phyloP scores from a whole-genome alignment of 2,888 invertebrate genomes.

The Diloba caeruleocephala region DNA sequence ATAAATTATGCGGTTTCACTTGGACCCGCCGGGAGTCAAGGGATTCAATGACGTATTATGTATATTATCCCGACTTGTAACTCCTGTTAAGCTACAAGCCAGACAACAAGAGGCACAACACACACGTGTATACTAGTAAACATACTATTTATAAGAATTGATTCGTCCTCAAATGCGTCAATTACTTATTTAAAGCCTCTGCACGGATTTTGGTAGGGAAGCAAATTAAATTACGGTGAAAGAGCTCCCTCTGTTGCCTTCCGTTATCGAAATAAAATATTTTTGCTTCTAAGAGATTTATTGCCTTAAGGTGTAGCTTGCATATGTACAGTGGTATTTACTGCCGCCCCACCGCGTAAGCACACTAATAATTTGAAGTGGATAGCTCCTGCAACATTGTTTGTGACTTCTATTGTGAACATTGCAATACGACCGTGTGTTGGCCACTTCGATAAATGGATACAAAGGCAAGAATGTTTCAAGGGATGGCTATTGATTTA shows the following conservation, averaged over 20 bases:
- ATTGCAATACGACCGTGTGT: constrained; percentile 37
- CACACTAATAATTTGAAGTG: constrained; percentile 65
- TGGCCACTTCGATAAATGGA: constrained; percentile 43
- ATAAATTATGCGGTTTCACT: constrained; percentile 56
- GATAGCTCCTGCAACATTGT: constrained; percentile 63
- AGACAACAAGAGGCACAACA: constrained; percentile 32
- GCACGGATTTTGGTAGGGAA: constrained; percentile 47
- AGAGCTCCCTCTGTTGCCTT: constrained; percentile 39
- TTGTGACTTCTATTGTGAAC: constrained; percentile 51
- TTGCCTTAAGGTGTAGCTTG: constrained; percentile 49
- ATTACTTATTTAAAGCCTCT: constrained; percentile 42
- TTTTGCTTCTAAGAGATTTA: constrained; percentile 53
- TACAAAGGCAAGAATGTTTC: constrained; percentile 44
- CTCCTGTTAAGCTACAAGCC: constrained; percentile 37
- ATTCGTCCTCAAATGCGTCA: constrained; percentile 19
- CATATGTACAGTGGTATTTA: constrained; percentile 50
- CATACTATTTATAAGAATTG: constrained; percentile 16
- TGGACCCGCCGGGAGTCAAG: constrained; percentile 51
- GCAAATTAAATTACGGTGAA: constrained; percentile 45
- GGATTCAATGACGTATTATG: constrained; percentile 56
- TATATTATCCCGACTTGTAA: constrained; percentile 47
- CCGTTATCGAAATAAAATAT: constrained; percentile 50
- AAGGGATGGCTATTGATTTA: constrained; percentile 42
- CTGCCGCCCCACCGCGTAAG: constrained; percentile 46
- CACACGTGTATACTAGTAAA: constrained; percentile 12